Conservation (phyloP, 2,797 vertebrate species). For the Botia almorhae region DNA sequence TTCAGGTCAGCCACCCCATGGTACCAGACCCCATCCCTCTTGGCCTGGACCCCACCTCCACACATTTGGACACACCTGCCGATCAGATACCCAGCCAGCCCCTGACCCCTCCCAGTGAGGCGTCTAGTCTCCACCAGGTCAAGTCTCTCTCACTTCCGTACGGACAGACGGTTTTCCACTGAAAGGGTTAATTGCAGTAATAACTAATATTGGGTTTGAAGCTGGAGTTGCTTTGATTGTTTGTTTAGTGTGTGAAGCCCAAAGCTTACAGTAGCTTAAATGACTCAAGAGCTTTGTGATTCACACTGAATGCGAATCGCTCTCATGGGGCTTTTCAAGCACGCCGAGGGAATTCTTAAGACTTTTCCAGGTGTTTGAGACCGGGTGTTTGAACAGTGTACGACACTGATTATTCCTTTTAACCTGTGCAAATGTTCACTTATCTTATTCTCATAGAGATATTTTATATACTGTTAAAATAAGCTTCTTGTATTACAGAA, state of each 20-base stretch:
- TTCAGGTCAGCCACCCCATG: slow-evolving; percentile 86
- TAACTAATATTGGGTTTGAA: slow-evolving; percentile 68
- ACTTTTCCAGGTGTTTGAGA: too few species aligned
- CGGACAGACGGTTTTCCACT: slow-evolving; percentile 84
- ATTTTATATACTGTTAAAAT: slow-evolving; percentile 54
- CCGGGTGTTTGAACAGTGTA: slow-evolving; percentile 44
- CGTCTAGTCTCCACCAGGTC: slow-evolving; percentile 63
- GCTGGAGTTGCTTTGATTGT: slow-evolving; percentile 3
- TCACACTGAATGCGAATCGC: slow-evolving; percentile 16
- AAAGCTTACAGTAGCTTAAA: slow-evolving; percentile 46
- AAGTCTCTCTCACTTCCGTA: slow-evolving; percentile 78
- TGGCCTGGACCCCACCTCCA: slow-evolving; percentile 62
- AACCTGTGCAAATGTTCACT: slow-evolving; percentile 44
- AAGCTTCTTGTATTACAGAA: slow-evolving; percentile 33
- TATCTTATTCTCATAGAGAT: slow-evolving; percentile 52
- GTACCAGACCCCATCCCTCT: slow-evolving; percentile 71
- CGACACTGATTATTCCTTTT: slow-evolving; percentile 48
- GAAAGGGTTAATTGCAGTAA: slow-evolving; percentile 85
- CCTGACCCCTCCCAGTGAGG: slow-evolving; percentile 56
- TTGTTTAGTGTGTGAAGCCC: slow-evolving; percentile 41
- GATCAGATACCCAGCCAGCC: slow-evolving; percentile 55
- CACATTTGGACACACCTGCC: slow-evolving; percentile 64
- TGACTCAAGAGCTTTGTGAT: slow-evolving; percentile 13
- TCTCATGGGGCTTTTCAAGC: slow-evolving; percentile 21
- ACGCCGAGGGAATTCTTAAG: too few species aligned